phyloP scores from a whole-genome alignment of 2,797 vertebrate genomes.

The Molossus alvarezi region DNA sequence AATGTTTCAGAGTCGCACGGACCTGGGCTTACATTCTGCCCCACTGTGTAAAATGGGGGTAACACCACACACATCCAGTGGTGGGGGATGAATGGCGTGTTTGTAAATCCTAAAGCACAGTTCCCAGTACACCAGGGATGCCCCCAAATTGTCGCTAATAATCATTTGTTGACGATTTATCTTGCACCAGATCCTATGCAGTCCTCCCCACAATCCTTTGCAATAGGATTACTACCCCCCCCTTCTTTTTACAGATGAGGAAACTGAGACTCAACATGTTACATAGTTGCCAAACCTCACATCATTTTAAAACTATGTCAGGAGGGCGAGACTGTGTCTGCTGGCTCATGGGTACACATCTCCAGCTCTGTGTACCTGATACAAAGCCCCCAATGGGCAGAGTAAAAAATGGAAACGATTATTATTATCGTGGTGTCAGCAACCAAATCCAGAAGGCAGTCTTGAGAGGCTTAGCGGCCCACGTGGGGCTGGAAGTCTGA shows the following conservation, averaged over 20 bases:
- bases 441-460: background rate
- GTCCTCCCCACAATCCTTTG: background rate
- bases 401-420: background rate
- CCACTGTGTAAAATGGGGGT: background rate
- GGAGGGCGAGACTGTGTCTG: background rate
- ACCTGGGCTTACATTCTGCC: background rate
- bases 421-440: background rate
- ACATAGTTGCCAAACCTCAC: background rate
- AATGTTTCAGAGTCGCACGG: background rate
- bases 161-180: background rate
- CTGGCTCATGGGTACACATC: background rate
- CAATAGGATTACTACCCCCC: background rate
- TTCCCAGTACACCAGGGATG: background rate
- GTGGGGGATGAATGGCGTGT: background rate
- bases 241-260: background rate
- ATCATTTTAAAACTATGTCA: background rate
- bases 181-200: background rate
- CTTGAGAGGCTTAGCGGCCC: background rate
- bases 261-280: background rate
- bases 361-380: background rate
- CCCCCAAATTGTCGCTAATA: background rate
- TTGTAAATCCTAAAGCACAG: background rate
- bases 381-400: background rate
- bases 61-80: rapidly evolving
- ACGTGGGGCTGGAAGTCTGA: background rate